Conservation (phyloP, 2,113 vertebrate genomes). For the Mystacornis crossleyi region DNA sequence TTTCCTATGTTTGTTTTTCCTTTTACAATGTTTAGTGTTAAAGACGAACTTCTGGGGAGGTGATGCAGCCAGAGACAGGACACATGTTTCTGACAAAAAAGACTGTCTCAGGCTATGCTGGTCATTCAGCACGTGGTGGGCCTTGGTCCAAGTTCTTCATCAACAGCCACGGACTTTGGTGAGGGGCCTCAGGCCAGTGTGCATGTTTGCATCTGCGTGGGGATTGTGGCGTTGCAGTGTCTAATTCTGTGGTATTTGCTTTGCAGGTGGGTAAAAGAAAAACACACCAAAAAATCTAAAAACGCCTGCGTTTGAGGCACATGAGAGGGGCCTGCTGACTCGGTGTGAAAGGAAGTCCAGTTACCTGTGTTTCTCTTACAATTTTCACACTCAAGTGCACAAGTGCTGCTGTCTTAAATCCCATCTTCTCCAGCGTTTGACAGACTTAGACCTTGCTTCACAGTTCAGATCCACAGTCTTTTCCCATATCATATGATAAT, state of each 20-base stretch:
- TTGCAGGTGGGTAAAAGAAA: neutral
- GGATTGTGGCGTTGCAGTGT: neutral
- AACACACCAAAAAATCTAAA: rapidly evolving
- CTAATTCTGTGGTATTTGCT: neutral
- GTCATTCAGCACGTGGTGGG: neutral
- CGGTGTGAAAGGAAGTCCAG: neutral
- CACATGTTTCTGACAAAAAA: neutral
- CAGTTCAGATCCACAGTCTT: neutral
- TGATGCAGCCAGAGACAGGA: neutral
- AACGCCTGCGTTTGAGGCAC: neutral
- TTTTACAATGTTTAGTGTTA: slow-evolving; percentile 60
- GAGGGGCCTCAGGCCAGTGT: neutral
- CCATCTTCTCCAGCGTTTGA: neutral
- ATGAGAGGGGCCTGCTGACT: neutral
- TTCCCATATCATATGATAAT: neutral
- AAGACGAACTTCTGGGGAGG: slow-evolving; percentile 47
- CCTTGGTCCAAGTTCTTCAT: neutral
- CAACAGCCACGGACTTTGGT: neutral
- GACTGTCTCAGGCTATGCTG: neutral
- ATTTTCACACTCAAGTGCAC: neutral
- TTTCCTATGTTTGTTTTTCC: slow-evolving; percentile 70
- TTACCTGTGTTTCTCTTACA: neutral
- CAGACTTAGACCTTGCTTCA: neutral
- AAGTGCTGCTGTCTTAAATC: neutral
- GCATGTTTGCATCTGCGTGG: neutral